phyloP scores from a whole-genome alignment of 2,113 vertebrate genomes.

The Rattus rattus region DNA sequence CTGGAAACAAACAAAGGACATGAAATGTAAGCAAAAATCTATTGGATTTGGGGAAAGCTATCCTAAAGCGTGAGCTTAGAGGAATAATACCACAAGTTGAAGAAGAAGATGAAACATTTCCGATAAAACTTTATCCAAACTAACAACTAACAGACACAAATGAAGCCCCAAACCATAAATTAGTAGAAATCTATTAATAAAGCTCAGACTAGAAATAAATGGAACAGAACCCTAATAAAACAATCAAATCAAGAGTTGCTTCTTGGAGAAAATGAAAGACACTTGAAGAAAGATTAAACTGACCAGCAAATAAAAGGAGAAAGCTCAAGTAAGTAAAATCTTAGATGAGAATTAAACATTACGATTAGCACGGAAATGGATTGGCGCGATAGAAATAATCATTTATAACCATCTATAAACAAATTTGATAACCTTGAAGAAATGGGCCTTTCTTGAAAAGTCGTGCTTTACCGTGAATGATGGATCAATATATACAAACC shows the following conservation, averaged over 20 bases:
- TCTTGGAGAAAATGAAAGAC: neutral
- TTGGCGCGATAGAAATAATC: neutral
- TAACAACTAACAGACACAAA: neutral
- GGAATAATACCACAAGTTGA: neutral
- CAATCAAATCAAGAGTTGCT: neutral
- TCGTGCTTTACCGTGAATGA: neutral
- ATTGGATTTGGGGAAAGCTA: neutral
- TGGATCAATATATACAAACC: neutral
- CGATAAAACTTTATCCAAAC: neutral
- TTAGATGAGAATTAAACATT: neutral
- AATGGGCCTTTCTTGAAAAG: neutral
- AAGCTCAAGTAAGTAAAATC: neutral
- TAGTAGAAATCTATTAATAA: neutral
- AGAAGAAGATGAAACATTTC: neutral
- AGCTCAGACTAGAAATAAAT: neutral
- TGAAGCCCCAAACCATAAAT: neutral
- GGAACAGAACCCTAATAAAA: neutral
- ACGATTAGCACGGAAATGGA: neutral
- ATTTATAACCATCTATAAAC: neutral
- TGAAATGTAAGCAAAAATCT: neutral
- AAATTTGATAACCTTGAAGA: neutral
- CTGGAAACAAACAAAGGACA: neutral
- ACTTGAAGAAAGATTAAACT: neutral
- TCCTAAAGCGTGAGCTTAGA: neutral
- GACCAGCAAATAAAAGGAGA: neutral